A percentile compares a stretch with the other conserved stretches of the same genome.
Conservation (phyloP, 2,113 vertebrate species). For the Strix aluco region DNA sequence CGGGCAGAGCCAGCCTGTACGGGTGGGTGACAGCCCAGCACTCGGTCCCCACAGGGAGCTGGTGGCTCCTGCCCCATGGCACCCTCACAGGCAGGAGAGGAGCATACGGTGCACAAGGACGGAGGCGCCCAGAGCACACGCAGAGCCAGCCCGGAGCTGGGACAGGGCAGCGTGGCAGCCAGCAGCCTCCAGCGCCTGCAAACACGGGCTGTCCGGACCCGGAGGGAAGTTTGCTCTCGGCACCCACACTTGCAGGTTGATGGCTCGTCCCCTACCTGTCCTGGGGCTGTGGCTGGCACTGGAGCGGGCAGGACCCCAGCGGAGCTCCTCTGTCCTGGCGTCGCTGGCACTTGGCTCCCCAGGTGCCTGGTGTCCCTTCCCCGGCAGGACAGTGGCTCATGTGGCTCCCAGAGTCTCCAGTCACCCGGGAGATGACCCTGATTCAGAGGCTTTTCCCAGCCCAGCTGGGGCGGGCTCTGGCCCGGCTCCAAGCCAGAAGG, state of each 20-base stretch:
- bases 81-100: fast-evolving
- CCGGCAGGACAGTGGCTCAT: constrained; percentile 55
- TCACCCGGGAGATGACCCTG: constrained; percentile 75
- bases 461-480: constrained; percentile 45
- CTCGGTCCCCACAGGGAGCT: neutral
- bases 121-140: neutral
- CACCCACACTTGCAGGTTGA: neutral
- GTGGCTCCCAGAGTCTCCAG: constrained; percentile 59
- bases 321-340: neutral
- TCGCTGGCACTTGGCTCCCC: neutral
- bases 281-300: neutral
- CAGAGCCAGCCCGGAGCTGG: fast-evolving
- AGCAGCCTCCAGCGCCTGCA: neutral
- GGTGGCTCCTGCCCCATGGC: neutral
- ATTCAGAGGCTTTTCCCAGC: constrained; percentile 74
- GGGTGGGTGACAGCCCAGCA: neutral
- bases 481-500: constrained; percentile 34
- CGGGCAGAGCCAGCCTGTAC: neutral
- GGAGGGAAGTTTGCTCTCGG: neutral
- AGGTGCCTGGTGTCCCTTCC: neutral
- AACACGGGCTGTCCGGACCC: fast-evolving
- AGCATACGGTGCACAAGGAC: neutral
- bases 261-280: constrained; percentile 19
- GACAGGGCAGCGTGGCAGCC: neutral
- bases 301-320: neutral